Conservation (phyloP, 2,888 invertebrate genomes). For the Furcula furcula region DNA sequence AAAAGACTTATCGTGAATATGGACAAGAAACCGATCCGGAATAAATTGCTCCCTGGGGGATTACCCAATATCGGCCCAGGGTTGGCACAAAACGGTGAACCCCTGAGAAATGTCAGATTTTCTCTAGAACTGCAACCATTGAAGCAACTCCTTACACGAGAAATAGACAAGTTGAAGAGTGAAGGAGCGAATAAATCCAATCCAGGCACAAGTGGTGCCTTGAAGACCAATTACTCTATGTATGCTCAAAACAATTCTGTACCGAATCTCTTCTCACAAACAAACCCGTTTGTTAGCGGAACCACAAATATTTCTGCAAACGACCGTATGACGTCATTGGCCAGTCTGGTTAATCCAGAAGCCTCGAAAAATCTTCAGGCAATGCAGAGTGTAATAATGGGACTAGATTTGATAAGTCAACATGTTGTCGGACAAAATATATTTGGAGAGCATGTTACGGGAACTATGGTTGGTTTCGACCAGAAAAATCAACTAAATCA, state of each 20-base stretch:
- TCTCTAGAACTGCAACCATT: constrained; percentile 21
- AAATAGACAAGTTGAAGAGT: constrained; percentile 9
- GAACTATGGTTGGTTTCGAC: no score
- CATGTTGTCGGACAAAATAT: no score
- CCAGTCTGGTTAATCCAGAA: no score
- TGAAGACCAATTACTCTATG: no score
- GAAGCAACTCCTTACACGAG: constrained; percentile 16
- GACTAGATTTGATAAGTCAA: no score
- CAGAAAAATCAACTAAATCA: no score
- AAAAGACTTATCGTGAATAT: constrained; percentile 17
- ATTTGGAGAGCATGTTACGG: no score
- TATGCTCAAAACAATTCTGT: no score
- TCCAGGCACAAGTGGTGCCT: no score
- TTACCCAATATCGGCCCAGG: constrained; percentile 24
- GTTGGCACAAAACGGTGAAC: constrained; percentile 84
- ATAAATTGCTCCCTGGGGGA: constrained; percentile 7
- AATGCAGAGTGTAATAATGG: neutral
- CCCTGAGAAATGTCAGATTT: constrained; percentile 24
- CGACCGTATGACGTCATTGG: neutral
- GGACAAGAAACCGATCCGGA: constrained; percentile 6
- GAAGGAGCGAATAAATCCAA: no score
- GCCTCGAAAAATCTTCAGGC: neutral
- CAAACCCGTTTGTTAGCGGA: no score
- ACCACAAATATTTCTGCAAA: neutral
- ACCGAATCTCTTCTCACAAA: no score